Percentiles rank a stretch among this genome's conserved stretches.
Evolutionary conservation across 2,113 vertebrate genomes (phyloP).

Genomic region (Calonectris borealis): DNA sequence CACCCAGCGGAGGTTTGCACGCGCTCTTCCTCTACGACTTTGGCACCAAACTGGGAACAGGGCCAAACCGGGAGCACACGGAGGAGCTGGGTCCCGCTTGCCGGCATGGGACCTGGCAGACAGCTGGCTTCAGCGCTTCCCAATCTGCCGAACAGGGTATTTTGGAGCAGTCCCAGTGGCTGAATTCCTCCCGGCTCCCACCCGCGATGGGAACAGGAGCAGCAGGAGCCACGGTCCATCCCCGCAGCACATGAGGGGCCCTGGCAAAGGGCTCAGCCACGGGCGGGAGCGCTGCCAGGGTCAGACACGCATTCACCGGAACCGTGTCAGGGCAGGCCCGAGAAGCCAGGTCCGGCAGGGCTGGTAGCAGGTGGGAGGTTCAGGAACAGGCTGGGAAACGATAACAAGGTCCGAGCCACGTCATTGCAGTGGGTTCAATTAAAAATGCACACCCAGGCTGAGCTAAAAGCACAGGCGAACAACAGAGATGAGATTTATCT

Average conservation of each 20-base stretch:
- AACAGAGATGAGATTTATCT: background rate
- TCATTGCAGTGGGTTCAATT: background rate
- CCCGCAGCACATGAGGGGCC: background rate
- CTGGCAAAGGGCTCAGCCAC: background rate
- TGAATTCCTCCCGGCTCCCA: rapidly evolving
- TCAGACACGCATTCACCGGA: rapidly evolving
- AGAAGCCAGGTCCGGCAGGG: rapidly evolving
- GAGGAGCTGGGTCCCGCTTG: too few species aligned
- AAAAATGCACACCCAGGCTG: background rate
- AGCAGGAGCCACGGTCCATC: background rate
- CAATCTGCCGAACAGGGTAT: background rate
- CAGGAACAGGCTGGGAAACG: background rate
- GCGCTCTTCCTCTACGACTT: rapidly evolving
- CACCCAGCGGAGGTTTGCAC: rapidly evolving
- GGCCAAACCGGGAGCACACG: background rate
- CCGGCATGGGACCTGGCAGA: background rate
- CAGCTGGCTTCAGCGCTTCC: background rate
- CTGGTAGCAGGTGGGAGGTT: background rate
- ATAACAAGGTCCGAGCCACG: background rate
- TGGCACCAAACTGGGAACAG: background rate
- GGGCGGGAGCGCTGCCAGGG: background rate
- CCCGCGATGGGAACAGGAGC: background rate
- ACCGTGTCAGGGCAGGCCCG: rapidly evolving
- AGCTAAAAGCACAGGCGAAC: background rate
- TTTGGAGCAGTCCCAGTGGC: background rate